Conservation (phyloP, 2,888 invertebrate genomes). For the Oscheius sp. region DNA sequence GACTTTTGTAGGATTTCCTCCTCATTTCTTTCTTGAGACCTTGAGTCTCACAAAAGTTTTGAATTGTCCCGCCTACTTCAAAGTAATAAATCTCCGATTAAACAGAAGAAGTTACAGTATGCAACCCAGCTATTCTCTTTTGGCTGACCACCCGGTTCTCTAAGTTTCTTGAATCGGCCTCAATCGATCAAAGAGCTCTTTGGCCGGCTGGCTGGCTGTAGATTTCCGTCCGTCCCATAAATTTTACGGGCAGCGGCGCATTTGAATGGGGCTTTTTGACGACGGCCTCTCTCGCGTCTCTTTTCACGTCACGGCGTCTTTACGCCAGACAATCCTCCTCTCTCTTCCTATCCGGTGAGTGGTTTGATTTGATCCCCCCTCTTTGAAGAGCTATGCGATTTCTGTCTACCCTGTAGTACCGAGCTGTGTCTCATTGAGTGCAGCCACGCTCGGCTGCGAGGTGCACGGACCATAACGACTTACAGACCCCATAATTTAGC, state of each 20-base stretch:
- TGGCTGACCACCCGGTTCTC: no score
- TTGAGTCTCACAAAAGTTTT: no score
- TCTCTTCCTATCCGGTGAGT: background rate
- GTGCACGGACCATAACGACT: constrained; percentile 19
- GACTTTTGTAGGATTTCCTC: no score
- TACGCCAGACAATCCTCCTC: background rate
- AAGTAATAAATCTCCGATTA: no score
- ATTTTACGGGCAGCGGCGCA: constrained; percentile 29
- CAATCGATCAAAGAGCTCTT: no score
- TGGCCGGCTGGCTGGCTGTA: constrained; percentile 1
- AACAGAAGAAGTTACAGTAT: no score
- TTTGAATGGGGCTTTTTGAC: constrained; percentile 31
- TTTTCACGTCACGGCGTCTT: background rate
- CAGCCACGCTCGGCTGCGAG: constrained; percentile 33
- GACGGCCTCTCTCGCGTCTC: background rate
- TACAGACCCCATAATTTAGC: background rate
- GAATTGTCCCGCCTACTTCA: no score
- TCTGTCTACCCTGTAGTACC: constrained; percentile 32
- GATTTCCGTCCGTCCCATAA: constrained; percentile 23
- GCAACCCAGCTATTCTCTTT: no score
- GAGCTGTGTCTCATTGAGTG: constrained; percentile 34
- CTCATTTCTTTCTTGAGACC: no score
- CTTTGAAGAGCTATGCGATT: background rate
- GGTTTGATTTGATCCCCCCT: background rate
- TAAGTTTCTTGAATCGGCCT: no score